phyloP scores from a whole-genome alignment of 2,888 invertebrate species.

The Chaetogeoica ovagalla region DNA sequence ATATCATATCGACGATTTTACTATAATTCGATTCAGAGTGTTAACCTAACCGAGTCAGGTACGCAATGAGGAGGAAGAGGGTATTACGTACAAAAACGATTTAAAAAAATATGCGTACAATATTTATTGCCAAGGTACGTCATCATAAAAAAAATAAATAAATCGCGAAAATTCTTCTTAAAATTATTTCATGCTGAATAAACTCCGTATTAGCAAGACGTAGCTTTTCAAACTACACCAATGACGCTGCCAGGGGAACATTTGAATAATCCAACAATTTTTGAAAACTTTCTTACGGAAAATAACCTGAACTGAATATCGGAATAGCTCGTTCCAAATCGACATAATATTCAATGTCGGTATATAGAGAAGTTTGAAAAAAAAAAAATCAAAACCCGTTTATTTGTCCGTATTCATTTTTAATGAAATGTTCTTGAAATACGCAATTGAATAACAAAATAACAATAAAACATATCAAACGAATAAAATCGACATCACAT shows the following conservation, averaged over 20 bases:
- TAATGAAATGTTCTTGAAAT: neutral
- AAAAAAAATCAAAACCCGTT: no score
- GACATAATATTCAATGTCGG: slow-evolving; percentile 6
- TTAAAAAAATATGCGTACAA: neutral
- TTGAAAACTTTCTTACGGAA: neutral
- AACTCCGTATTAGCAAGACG: neutral
- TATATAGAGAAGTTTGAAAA: neutral
- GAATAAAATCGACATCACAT: no score
- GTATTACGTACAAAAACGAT: neutral
- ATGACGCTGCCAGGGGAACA: neutral
- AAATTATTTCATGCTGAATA: neutral
- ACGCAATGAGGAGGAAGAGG: no score
- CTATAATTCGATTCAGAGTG: no score
- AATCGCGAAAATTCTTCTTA: neutral
- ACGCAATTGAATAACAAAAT: neutral
- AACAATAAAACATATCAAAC: neutral
- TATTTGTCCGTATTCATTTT: neutral
- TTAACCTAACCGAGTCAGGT: no score
- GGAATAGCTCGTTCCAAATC: slow-evolving; percentile 15
- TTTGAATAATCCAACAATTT: slow-evolving; percentile 13
- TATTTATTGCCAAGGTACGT: neutral
- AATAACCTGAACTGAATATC: slow-evolving; percentile 20
- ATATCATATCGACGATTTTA: no score
- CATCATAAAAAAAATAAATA: no score
- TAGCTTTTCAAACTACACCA: neutral